These are phyloP conservation scores for Andrena bicolor DNA, from an alignment of 2,888 invertebrate species.

Conservation along the genomic window DNA sequence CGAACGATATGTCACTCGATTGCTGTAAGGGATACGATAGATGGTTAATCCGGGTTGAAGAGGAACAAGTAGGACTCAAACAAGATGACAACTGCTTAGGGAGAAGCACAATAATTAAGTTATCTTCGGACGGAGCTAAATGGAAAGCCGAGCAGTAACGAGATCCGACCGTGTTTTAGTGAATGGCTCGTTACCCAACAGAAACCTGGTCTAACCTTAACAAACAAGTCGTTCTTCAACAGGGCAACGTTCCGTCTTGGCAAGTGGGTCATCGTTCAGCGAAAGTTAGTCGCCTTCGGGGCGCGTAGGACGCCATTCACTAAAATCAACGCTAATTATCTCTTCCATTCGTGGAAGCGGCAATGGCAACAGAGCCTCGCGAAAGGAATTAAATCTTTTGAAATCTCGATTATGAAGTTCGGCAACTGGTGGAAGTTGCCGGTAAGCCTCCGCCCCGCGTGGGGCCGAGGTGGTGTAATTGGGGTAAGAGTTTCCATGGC, in stretches of 20 bases:
- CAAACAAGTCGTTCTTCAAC: conserved; percentile 33
- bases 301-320: not conserved
- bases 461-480: conserved; percentile 21
- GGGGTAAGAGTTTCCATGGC: conserved; percentile 29
- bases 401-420: not conserved
- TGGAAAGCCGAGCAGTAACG: not conserved
- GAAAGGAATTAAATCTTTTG: not conserved
- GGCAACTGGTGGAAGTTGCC: not conserved
- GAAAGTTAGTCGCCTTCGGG: conserved; percentile 21
- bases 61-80: not conserved
- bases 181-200: conserved; percentile 7
- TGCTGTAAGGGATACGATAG: not conserved
- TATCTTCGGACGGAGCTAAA: not conserved
- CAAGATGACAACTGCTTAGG: no score
- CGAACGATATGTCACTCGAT: not conserved
- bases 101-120: not conserved
- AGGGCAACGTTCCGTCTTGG: not conserved
- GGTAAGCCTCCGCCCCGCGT: not conserved
- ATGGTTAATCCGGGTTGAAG: not conserved
- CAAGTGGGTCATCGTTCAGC: conserved; percentile 19
- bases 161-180: not conserved
- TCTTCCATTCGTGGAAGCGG: not conserved
- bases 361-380: not conserved
- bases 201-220: not conserved
- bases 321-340: conserved; percentile 10